Percentiles rank a stretch among this genome's conserved stretches.
Evolutionary conservation across 2,888 invertebrate genomes (phyloP).

Genomic region (Agriopis marginaria): DNA sequence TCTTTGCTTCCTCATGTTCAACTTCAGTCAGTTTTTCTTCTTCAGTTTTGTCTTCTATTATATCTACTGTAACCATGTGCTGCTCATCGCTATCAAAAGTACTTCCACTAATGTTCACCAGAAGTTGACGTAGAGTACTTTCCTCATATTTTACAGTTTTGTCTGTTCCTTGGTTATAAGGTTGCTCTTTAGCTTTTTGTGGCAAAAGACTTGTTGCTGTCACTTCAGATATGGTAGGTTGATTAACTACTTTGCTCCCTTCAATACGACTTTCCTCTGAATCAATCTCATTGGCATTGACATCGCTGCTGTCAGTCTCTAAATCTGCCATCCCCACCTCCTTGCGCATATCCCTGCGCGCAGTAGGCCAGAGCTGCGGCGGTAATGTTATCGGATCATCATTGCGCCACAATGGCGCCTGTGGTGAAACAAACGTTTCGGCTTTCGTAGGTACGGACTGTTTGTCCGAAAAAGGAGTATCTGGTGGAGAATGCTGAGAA

Average conservation of each 20-base stretch:
- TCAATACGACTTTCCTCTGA: not conserved
- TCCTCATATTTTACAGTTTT: not conserved
- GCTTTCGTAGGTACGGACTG: not conserved
- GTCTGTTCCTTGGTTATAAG: not conserved
- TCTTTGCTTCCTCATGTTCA: not conserved
- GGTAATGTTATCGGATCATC: not conserved
- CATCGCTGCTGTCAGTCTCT: not conserved
- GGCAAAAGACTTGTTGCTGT: not conserved
- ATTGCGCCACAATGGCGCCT: conserved; percentile 14
- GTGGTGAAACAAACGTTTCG: conserved; percentile 30
- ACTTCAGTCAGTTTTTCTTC: not conserved
- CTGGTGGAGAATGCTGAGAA: conserved; percentile 6
- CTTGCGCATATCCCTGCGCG: not conserved
- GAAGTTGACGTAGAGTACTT: not conserved
- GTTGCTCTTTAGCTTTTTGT: not conserved
- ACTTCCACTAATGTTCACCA: not conserved
- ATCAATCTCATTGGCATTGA: not conserved
- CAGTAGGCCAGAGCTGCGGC: conserved; percentile 24
- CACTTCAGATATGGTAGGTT: not conserved
- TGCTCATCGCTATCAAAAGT: not conserved
- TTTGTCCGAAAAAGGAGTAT: not conserved
- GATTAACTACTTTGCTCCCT: not conserved
- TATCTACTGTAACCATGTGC: conserved; percentile 6
- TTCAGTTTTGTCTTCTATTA: not conserved
- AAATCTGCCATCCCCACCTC: too few species aligned